phyloP scores from a whole-genome alignment of 2,888 invertebrate genomes.

The Drosophila colorata region DNA sequence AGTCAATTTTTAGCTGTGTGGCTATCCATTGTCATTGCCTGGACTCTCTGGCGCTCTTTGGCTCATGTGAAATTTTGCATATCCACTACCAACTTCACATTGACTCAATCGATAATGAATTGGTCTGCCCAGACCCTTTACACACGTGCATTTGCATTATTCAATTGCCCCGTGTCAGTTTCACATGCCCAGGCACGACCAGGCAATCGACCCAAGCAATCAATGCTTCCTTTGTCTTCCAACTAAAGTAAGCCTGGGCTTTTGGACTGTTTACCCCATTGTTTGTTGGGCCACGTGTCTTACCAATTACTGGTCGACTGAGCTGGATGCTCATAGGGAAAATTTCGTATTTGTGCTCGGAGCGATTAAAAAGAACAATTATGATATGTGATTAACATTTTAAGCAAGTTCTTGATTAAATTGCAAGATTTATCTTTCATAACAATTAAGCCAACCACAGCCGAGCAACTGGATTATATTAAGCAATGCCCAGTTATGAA shows the following conservation, averaged over 20 bases:
- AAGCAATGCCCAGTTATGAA: too few relatives aligned
- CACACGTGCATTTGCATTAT: constrained; percentile 55
- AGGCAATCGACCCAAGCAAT: constrained; percentile 37
- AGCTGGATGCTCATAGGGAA: constrained; percentile 2
- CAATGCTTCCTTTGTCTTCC: constrained; percentile 31
- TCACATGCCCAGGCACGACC: constrained; percentile 43
- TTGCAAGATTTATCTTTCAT: background rate
- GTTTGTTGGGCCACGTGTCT: constrained; percentile 24
- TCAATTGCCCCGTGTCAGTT: constrained; percentile 44
- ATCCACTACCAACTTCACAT: constrained; percentile 41
- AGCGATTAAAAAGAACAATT: constrained; percentile 8
- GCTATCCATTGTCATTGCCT: constrained; percentile 19
- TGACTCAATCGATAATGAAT: constrained; percentile 69
- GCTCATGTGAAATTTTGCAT: constrained; percentile 35
- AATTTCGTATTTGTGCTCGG: constrained; percentile 6
- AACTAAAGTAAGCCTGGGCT: background rate
- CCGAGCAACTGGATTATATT: too few relatives aligned
- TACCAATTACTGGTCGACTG: constrained; percentile 39
- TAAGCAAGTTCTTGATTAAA: background rate
- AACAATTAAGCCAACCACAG: background rate
- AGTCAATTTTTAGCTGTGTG: constrained; percentile 2
- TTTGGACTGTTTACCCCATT: constrained; percentile 14
- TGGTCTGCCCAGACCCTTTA: constrained; percentile 17
- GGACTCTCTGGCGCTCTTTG: background rate
- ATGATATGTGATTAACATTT: background rate